phyloP scores from a whole-genome alignment of 2,113 vertebrate species.

The Toxotes jaculatrix region DNA sequence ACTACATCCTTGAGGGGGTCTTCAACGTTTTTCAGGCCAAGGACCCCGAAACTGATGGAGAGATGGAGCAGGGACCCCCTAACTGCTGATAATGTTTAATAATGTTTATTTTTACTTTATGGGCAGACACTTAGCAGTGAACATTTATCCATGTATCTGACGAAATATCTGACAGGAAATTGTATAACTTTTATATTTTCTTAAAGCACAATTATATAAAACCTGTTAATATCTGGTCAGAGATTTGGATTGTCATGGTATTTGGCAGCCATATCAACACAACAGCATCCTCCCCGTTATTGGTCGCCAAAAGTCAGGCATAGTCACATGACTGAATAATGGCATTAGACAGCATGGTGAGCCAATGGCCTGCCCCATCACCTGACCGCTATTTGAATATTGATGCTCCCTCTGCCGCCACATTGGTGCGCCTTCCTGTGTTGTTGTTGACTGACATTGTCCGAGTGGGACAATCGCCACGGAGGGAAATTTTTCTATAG shows the following conservation, averaged over 20 bases:
- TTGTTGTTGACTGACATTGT: constrained; percentile 65
- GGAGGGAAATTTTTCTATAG: not conserved
- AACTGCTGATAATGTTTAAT: too few relatives aligned
- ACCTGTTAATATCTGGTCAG: not conserved
- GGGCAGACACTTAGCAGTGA: too few relatives aligned
- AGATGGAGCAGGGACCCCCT: too few relatives aligned
- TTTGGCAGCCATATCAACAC: not conserved
- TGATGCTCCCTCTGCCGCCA: constrained; percentile 52
- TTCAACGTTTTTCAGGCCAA: too few relatives aligned
- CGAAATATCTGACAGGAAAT: too few relatives aligned
- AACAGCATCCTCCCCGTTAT: constrained; percentile 42
- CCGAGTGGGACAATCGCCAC: not conserved
- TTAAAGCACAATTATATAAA: not conserved
- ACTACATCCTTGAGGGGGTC: too few relatives aligned
- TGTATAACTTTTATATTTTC: too few relatives aligned
- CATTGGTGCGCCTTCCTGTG: constrained; percentile 48
- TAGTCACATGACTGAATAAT: constrained; percentile 59
- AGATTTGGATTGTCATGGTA: not conserved
- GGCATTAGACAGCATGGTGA: not conserved
- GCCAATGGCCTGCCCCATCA: constrained; percentile 64
- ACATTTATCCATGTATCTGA: too few relatives aligned
- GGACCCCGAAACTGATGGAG: too few relatives aligned
- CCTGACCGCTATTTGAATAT: constrained; percentile 71
- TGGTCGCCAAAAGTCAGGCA: constrained; percentile 50
- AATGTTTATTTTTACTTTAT: too few relatives aligned